Base-by-base conservation (phyloP, 2,888 invertebrate genomes). In the Carabus problematicus region DNA sequence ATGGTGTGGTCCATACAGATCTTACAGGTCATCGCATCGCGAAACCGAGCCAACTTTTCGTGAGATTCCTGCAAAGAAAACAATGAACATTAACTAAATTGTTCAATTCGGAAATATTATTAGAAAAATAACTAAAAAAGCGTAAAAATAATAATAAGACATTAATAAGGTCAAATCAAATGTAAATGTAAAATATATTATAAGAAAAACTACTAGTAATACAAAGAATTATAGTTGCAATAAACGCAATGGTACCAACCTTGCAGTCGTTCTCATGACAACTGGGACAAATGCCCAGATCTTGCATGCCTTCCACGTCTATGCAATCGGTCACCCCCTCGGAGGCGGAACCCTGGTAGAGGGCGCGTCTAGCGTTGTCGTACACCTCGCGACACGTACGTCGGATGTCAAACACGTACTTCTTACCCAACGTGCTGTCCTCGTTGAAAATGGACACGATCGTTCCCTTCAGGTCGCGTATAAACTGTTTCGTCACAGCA, bases 361-460 rank as follows among this genome's bases (percentile, higher is more conserved):
- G 84, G 19, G 89, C 90, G 70, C 95, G 85, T 1, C 94, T 84
- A 0, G 94, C 94, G 77, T 93, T 90, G 84, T 95, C 95, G 82
- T 94, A 93, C 62, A 94, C 94, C 83, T 95, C 95, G 73, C 94
- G 88, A 75, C 93, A 93, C 47, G 95, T 95, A 76, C 93, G 88
- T 64, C 91, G 87, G 75, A 95, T 94, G 83, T 95, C 95, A 82
- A 95, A 95, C 73, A 95, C 93, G 82, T 94, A 95, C 72, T 94
- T 93, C 74, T 94, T 93, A 8, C 95, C 95, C 60, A 93, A 82
- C 8, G 92, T 91, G 54, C 93, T 91, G 76, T 92, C 91, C 82
- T 94, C 94, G 83, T 94, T 94, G 85, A 95, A 95, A 80, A 95
- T 91, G 4, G 94, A 94, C 69, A 92, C 93, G 76, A 95, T 92